Evolutionary conservation across 2,113 vertebrate species (phyloP), one percentile per base, ranked within the genome.

Genomic region (Heptranchias perlo): DNA sequence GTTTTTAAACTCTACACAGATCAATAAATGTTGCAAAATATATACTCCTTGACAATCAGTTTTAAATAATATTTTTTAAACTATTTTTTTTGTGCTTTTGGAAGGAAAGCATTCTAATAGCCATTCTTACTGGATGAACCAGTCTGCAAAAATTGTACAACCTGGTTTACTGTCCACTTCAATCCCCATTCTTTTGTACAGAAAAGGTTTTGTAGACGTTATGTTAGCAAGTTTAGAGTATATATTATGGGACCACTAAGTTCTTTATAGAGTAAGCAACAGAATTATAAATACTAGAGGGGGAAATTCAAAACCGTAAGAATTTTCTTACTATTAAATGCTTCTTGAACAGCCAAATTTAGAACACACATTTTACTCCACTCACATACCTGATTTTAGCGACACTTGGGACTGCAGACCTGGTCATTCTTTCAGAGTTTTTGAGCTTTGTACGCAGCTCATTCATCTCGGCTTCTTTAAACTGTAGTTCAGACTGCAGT

Each of bases 381-480:
- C 69, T 58, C 87, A 76, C 44, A 65, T 96, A 99, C 99, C 98
- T 99, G 97, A 97, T 96, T 14, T 96, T 96, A 39, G 97, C 96
- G 92, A 96, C 64, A 0, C 97, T 97, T 47, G 97, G 97, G 58
- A 97, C 47, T 62, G 96, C 44, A 0, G 96, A 96, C 96, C 97
- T 97, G 44, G 96, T 98, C 96, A 96, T 97, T 96, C 97, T 98
- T 96, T 99, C 99, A 95, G 96, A 97, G 96, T 95, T 98, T 96
- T 98, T 98, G 96, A 99, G 98, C 96, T 98, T 99, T 0, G 97
- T 97, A 96, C 97, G 99, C 96, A 99, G 97, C 96, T 99, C 99
- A 96, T 98, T 99, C 97, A 99, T 99, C 97, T 99, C 99, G 65
- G 98, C 99, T 69, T 99, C 99, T 98, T 99, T 99, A 97, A 99